A percentile compares a stretch with the other conserved stretches of the same genome.
Conservation (phyloP, 1,140 invertebrate species). For the Arctopsyche grandis region DNA sequence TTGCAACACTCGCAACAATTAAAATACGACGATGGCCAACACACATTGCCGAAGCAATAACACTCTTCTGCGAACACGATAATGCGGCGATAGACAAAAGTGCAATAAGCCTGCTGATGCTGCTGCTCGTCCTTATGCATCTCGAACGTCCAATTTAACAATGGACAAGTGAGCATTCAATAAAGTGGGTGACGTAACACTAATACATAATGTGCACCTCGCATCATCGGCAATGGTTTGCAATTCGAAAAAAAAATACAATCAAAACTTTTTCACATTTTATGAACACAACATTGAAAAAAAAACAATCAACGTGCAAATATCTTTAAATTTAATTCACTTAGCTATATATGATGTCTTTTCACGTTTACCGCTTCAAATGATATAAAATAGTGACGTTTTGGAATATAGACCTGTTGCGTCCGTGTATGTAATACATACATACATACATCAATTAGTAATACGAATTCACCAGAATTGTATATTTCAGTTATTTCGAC, state of each 20-base stretch:
- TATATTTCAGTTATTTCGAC: no score
- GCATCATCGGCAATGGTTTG: not conserved
- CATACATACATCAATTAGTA: not conserved
- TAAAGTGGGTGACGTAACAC: not conserved
- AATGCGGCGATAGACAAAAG: conserved; percentile 26
- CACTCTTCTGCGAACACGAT: conserved; percentile 10
- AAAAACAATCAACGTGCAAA: no score
- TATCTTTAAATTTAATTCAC: no score
- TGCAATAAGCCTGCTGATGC: conserved; percentile 19
- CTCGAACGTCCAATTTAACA: conserved; percentile 25
- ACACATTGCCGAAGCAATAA: not conserved
- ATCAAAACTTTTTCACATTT: not conserved
- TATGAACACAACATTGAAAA: no score
- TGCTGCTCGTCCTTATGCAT: conserved; percentile 24
- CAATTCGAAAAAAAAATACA: not conserved
- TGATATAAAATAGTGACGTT: no score
- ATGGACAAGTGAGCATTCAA: not conserved
- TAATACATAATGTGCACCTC: not conserved
- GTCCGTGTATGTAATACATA: conserved; percentile 5
- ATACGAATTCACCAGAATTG: no score
- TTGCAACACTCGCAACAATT: not conserved
- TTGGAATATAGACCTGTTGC: no score
- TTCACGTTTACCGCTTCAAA: no score
- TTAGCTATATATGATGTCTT: no score
- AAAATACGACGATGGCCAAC: conserved; percentile 7